Conservation (phyloP, 2,113 vertebrate genomes). For the Clupea harengus region DNA sequence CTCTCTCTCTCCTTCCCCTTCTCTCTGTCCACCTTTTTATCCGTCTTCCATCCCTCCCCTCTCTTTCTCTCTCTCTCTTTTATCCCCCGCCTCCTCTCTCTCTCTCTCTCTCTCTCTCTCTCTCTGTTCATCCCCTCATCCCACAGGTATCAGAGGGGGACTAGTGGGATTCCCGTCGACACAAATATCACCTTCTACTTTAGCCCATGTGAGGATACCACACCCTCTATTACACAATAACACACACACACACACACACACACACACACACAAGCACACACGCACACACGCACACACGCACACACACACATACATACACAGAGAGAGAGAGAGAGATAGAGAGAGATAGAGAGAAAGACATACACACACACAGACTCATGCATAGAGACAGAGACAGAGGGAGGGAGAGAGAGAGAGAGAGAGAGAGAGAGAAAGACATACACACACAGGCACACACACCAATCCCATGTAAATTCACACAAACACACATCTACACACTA, state of each 20-base stretch:
- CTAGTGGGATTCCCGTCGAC: slow-evolving; percentile 11
- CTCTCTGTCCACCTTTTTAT: background rate
- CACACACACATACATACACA: background rate
- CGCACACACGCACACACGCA: background rate
- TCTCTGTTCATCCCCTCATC: background rate
- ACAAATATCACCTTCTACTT: slow-evolving; percentile 52
- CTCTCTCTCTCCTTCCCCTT: background rate
- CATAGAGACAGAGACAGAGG: background rate
- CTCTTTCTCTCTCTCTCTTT: background rate
- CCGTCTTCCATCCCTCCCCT: background rate
- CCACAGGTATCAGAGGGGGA: background rate
- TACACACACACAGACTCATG: slow-evolving; percentile 17
- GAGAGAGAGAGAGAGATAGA: background rate
- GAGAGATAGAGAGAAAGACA: background rate
- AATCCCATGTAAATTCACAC: background rate
- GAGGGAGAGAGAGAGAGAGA: background rate
- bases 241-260: slow-evolving; percentile 21
- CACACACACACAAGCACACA: slow-evolving; percentile 21
- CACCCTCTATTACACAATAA: slow-evolving; percentile 6
- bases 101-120: slow-evolving; percentile 33
- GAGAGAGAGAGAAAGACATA: slow-evolving; percentile 2
- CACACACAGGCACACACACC: slow-evolving; percentile 23
- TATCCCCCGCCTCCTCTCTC: background rate
- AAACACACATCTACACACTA: background rate
- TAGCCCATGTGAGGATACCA: slow-evolving; percentile 35